These are phyloP conservation scores for Reinhardtius hippoglossoides DNA, from an alignment of 2,113 vertebrate genomes.

Conservation along the genomic window DNA sequence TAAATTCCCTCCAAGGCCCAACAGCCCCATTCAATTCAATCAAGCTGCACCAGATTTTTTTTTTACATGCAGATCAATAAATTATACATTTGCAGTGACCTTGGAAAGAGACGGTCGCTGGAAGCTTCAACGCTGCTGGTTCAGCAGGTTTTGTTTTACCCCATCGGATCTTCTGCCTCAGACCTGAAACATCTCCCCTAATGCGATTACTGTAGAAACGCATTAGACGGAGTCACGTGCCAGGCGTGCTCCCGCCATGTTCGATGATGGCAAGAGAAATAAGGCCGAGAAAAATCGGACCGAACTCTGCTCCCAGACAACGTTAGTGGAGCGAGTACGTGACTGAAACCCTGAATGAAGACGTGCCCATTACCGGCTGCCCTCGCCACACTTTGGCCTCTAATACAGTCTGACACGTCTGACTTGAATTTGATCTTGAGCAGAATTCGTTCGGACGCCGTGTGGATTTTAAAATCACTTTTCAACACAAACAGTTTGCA, in stretches of 20 bases:
- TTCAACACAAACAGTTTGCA: conserved; percentile 27
- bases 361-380: conserved; percentile 42
- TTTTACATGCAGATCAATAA: too few relatives aligned
- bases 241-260: not conserved
- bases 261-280: conserved; percentile 23
- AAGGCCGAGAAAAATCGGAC: conserved; percentile 3
- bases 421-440: conserved; percentile 55
- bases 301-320: conserved; percentile 30
- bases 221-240: not conserved
- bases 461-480: conserved; percentile 26
- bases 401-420: conserved; percentile 64
- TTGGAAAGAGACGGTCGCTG: not conserved
- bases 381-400: conserved; percentile 40
- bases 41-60: too few relatives aligned
- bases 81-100: too few relatives aligned
- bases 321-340: conserved; percentile 22
- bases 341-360: conserved; percentile 44
- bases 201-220: not conserved
- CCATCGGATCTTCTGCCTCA: too few relatives aligned
- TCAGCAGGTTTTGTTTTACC: not conserved
- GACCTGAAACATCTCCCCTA: not conserved
- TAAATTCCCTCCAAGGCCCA: too few relatives aligned
- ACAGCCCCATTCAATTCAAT: too few relatives aligned
- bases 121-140: not conserved
- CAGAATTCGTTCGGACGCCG: conserved; percentile 32